Conservation (phyloP, 2,797 vertebrate genomes). For the Acanthopagrus latus region DNA sequence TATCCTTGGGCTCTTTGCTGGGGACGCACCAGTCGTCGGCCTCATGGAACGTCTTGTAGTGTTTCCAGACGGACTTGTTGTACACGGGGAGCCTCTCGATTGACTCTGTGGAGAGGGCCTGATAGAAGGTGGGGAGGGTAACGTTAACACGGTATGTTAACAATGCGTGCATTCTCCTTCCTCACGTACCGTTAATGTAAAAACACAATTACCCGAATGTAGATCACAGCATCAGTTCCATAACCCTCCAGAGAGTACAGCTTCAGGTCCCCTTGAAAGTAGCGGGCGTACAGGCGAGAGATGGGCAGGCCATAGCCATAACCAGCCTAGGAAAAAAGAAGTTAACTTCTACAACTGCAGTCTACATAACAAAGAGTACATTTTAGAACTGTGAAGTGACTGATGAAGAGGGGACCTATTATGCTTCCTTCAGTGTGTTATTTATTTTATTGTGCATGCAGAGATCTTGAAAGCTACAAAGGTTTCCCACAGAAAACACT, state of each 20-base stretch:
- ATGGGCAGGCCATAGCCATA: conserved; percentile 98
- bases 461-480: too few relatives aligned
- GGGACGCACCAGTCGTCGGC: conserved; percentile 98
- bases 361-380: too few relatives aligned
- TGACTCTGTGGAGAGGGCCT: conserved; percentile 98
- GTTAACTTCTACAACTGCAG: neutral
- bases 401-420: too few relatives aligned
- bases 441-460: too few relatives aligned
- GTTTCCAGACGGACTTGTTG: conserved; percentile 98
- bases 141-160: neutral
- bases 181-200: neutral
- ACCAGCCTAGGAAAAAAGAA: conserved; percentile 88
- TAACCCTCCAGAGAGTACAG: conserved; percentile 97
- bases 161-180: neutral
- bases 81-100: conserved; percentile 97
- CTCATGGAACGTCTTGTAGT: conserved; percentile 95
- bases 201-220: conserved; percentile 90
- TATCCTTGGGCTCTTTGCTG: conserved; percentile 97
- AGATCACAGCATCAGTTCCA: conserved; percentile 95
- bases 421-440: too few relatives aligned
- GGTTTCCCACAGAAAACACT: too few relatives aligned
- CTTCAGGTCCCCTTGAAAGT: conserved; percentile 98
- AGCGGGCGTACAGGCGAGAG: conserved; percentile 96
- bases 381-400: too few relatives aligned
- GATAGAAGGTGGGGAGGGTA: neutral